Conservation (phyloP, 2,797 vertebrate genomes). For the Tamandua tetradactyla region DNA sequence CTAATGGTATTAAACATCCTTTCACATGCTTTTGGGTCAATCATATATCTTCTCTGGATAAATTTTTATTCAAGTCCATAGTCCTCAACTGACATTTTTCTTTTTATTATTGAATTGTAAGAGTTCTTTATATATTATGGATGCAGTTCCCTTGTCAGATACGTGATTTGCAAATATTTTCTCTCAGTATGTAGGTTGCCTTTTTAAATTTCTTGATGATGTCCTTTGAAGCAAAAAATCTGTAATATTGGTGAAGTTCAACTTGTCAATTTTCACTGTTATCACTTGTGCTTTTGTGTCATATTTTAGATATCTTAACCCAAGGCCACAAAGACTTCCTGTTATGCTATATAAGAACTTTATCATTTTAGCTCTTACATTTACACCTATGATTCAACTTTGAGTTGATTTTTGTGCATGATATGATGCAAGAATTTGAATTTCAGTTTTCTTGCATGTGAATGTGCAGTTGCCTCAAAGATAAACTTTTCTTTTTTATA, state of each 20-base stretch:
- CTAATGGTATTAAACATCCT: neutral
- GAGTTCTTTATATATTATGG: neutral
- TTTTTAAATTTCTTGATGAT: neutral
- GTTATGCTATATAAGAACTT: neutral
- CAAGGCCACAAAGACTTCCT: neutral
- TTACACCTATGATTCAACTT: neutral
- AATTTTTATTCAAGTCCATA: neutral
- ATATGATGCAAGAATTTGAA: neutral
- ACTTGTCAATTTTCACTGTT: neutral
- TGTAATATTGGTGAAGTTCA: neutral
- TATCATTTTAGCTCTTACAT: neutral
- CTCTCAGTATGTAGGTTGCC: neutral
- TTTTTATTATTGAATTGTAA: slow-evolving; percentile 10
- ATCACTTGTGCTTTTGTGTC: neutral
- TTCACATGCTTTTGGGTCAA: slow-evolving; percentile 1
- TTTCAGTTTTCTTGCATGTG: neutral
- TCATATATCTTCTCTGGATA: neutral
- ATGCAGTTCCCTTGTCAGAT: neutral
- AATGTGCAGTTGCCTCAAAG: neutral
- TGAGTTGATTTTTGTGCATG: neutral
- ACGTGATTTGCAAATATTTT: neutral
- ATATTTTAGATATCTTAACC: neutral
- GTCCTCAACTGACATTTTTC: neutral
- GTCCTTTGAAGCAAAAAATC: neutral
- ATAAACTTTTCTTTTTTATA: neutral